Conservation (phyloP, 2,113 vertebrate genomes). For the Eulemur macaco region DNA sequence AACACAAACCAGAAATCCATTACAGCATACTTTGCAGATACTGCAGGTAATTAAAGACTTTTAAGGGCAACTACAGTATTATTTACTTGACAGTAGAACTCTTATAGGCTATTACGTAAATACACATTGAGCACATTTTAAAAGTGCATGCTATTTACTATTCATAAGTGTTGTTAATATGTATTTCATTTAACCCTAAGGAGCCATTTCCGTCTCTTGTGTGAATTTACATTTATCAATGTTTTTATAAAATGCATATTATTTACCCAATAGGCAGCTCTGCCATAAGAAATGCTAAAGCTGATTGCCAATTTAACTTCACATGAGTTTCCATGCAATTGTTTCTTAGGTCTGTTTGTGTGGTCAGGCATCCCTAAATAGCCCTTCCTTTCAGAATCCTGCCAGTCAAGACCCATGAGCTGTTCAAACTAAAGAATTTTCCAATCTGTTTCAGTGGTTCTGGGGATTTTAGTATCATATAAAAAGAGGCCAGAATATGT, state of each 20-base stretch:
- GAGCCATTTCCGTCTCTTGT: slow-evolving; percentile 74
- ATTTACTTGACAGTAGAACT: slow-evolving; percentile 70
- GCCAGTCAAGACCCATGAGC: background rate
- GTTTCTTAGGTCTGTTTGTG: slow-evolving; percentile 36
- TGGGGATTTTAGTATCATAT: slow-evolving; percentile 46
- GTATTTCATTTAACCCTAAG: slow-evolving; percentile 77
- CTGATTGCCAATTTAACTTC: slow-evolving; percentile 75
- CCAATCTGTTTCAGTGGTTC: slow-evolving; percentile 36
- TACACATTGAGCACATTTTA: slow-evolving; percentile 60
- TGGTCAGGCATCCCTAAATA: slow-evolving; percentile 49
- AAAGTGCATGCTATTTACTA: slow-evolving; percentile 72
- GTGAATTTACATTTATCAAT: slow-evolving; percentile 78
- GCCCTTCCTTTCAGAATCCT: slow-evolving; percentile 51
- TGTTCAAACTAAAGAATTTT: slow-evolving; percentile 61
- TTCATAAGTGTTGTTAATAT: slow-evolving; percentile 69
- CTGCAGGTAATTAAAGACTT: slow-evolving; percentile 72
- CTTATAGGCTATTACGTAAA: slow-evolving; percentile 74
- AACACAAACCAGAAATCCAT: slow-evolving; percentile 74
- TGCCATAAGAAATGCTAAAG: slow-evolving; percentile 58
- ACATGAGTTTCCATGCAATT: slow-evolving; percentile 48
- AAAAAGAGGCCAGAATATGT: slow-evolving; percentile 36
- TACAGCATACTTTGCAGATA: slow-evolving; percentile 56
- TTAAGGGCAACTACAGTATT: slow-evolving; percentile 57
- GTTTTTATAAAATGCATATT: slow-evolving; percentile 71
- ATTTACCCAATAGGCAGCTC: slow-evolving; percentile 73